Conservation (phyloP, 2,113 vertebrate genomes). For the Orthonyx spaldingii region DNA sequence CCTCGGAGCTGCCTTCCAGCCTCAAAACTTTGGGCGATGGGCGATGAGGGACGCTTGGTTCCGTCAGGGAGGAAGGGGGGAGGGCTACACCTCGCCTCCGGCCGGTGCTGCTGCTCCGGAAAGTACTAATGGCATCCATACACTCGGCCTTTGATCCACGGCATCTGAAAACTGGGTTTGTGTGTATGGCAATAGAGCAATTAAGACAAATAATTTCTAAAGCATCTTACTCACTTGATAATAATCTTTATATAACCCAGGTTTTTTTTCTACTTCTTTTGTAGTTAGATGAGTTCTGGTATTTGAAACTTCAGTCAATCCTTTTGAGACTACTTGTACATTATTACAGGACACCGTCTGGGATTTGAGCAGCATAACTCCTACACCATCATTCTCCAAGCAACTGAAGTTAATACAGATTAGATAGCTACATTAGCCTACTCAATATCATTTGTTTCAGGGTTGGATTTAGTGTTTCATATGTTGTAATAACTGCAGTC, state of each 20-base stretch:
- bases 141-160: rapidly evolving
- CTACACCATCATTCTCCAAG: not conserved
- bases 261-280: not conserved
- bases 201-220: not conserved
- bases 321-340: not conserved
- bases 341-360: not conserved
- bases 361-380: not conserved
- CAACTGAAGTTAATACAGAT: not conserved
- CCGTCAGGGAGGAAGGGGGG: no score
- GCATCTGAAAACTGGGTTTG: not conserved
- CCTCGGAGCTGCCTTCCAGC: not conserved
- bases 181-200: not conserved
- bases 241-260: not conserved
- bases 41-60: not conserved
- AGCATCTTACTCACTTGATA: not conserved
- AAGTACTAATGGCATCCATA: rapidly evolving
- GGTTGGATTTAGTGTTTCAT: not conserved
- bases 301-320: not conserved
- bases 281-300: not conserved
- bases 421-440: not conserved
- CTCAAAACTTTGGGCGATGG: not conserved
- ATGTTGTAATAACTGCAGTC: not conserved
- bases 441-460: not conserved
- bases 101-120: not conserved
- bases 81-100: not conserved